Evolutionary conservation across 2,888 invertebrate species (phyloP).

Genomic region (Acronicta leporina): DNA sequence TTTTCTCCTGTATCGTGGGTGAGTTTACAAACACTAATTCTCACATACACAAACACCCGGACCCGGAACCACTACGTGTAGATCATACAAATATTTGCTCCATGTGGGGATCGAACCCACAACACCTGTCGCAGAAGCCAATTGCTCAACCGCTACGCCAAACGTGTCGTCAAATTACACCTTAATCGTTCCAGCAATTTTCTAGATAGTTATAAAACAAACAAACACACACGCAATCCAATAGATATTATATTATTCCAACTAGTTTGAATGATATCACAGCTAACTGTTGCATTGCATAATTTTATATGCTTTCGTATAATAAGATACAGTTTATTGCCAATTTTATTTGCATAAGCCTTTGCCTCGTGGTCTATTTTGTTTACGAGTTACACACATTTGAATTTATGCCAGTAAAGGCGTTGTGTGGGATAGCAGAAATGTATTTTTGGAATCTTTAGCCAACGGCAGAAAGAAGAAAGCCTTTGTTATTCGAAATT

Average conservation of each 20-base stretch:
- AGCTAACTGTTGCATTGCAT: constrained; percentile 29
- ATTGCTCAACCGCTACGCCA: no score
- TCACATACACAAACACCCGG: no score
- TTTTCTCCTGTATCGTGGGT: no score
- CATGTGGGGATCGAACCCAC: no score
- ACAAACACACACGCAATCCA: constrained; percentile 17
- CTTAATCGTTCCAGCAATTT: constrained; percentile 13
- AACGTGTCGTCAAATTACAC: no score
- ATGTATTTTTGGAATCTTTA: no score
- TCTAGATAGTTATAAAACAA: constrained; percentile 14
- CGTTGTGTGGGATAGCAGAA: neutral
- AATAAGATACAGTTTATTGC: constrained; percentile 40
- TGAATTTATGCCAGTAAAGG: neutral
- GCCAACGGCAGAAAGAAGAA: no score
- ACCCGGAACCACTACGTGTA: no score
- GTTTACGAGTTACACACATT: constrained; percentile 10
- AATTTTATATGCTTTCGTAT: constrained; percentile 42
- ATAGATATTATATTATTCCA: constrained; percentile 11
- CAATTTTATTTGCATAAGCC: constrained; percentile 42
- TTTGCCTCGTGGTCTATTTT: constrained; percentile 10
- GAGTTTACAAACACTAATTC: no score
- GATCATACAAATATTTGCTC: no score
- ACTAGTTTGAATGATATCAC: constrained; percentile 32
- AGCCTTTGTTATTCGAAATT: no score
- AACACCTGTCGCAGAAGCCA: no score